A percentile compares a stretch with the other conserved stretches of the same genome.
Evolutionary conservation across 2,113 vertebrate genomes (phyloP).

Genomic region (Pedionomus torquatus): DNA sequence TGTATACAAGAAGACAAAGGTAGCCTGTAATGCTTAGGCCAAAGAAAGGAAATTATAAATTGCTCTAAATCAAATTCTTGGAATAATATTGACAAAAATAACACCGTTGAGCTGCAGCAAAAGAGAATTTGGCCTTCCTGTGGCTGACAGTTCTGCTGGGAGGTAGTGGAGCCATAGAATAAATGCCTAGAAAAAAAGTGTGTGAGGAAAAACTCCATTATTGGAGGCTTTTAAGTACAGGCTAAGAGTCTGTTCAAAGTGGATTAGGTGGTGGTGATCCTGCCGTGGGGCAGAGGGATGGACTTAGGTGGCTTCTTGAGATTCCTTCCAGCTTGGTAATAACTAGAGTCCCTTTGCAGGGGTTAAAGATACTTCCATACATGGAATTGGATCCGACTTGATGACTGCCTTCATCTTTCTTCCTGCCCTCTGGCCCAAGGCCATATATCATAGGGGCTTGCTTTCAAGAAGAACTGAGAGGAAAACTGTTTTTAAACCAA

Average conservation of each 20-base stretch:
- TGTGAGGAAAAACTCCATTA: not conserved
- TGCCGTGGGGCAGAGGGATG: not conserved
- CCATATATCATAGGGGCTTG: not conserved
- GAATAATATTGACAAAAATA: not conserved
- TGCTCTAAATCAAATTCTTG: not conserved
- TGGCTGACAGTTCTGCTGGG: not conserved
- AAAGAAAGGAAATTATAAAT: not conserved
- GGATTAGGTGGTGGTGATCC: not conserved
- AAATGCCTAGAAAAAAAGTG: not conserved
- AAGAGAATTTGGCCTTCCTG: not conserved
- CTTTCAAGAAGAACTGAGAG: not conserved
- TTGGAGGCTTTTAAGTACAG: not conserved
- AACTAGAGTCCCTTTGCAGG: not conserved
- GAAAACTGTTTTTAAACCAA: not conserved
- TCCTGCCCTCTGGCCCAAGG: not conserved
- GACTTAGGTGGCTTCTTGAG: not conserved
- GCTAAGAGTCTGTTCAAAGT: not conserved
- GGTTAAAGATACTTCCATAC: not conserved
- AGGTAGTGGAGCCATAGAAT: not conserved
- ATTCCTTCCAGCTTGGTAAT: constrained; percentile 15
- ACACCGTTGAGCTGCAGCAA: not conserved
- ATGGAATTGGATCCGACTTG: not conserved
- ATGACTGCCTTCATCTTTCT: not conserved
- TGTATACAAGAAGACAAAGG: not conserved
- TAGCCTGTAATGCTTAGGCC: not conserved